Percentiles rank a stretch among this genome's conserved stretches.
Conservation (phyloP, 2,888 invertebrate species). For the Tetranychus piercei region DNA sequence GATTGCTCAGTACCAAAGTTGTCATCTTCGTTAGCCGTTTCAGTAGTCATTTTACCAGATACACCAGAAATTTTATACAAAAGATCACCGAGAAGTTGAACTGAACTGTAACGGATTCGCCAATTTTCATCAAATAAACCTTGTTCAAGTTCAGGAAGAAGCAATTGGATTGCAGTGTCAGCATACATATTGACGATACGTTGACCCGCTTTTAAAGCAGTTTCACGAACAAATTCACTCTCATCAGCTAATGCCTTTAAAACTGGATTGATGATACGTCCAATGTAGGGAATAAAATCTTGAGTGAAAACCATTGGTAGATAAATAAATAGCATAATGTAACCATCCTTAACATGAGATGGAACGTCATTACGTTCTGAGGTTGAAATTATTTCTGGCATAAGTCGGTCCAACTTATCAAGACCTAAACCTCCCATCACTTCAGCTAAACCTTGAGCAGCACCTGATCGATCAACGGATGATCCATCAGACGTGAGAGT, state of each 20-base stretch:
- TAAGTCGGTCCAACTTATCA: conserved; percentile 79
- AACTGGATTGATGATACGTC: conserved; percentile 90
- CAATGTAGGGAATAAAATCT: conserved; percentile 85
- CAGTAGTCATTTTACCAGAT: conserved; percentile 96
- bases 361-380: conserved; percentile 80
- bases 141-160: conserved; percentile 77
- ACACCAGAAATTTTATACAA: conserved; percentile 91
- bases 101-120: conserved; percentile 80
- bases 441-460: conserved; percentile 84
- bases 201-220: conserved; percentile 87
- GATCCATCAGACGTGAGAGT: conserved; percentile 84
- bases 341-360: conserved; percentile 94
- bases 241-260: conserved; percentile 91
- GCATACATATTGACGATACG: conserved; percentile 89
- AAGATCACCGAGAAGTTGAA: conserved; percentile 83
- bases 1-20: conserved; percentile 96
- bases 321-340: conserved; percentile 99
- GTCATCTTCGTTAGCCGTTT: conserved; percentile 92
- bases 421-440: conserved; percentile 89
- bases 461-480: conserved; percentile 82
- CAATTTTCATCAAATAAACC: conserved; percentile 96
- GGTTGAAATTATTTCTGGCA: conserved; percentile 90
- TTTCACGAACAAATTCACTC: conserved; percentile 93
- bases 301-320: conserved; percentile 90
- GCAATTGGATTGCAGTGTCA: conserved; percentile 72